phyloP scores from a whole-genome alignment of 2,113 vertebrate species.

The Tenebrosternarchus preto region DNA sequence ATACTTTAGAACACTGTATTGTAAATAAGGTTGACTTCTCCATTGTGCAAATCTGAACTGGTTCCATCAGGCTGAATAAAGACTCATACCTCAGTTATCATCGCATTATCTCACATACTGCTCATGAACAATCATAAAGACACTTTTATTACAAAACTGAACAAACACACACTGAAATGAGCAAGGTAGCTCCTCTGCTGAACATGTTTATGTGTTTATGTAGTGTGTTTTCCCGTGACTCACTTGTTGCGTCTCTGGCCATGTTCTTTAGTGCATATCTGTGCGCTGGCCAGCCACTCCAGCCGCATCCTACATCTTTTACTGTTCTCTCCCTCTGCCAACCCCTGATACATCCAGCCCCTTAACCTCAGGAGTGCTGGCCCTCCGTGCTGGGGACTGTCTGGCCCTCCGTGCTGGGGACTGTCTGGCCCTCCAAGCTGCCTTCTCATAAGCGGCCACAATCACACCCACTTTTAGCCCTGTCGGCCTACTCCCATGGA shows the following conservation, averaged over 20 bases:
- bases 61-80: no score
- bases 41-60: no score
- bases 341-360: conserved; percentile 42
- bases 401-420: conserved; percentile 10
- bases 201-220: neutral
- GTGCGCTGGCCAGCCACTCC: neutral
- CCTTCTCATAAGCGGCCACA: conserved; percentile 46
- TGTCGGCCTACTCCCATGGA: conserved; percentile 35
- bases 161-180: no score
- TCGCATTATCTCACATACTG: no score
- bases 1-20: no score
- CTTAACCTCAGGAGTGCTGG: conserved; percentile 7
- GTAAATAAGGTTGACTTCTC: no score
- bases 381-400: conserved; percentile 7
- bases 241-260: neutral
- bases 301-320: conserved; percentile 24
- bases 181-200: neutral
- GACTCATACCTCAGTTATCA: no score
- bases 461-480: conserved; percentile 46
- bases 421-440: conserved; percentile 29
- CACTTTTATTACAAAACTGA: no score
- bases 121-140: no score
- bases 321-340: neutral
- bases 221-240: neutral
- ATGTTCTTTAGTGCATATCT: conserved; percentile 18